These are phyloP conservation scores for Amyelois transitella DNA, from an alignment of 1,140 invertebrate species.

Conservation along the genomic window DNA sequence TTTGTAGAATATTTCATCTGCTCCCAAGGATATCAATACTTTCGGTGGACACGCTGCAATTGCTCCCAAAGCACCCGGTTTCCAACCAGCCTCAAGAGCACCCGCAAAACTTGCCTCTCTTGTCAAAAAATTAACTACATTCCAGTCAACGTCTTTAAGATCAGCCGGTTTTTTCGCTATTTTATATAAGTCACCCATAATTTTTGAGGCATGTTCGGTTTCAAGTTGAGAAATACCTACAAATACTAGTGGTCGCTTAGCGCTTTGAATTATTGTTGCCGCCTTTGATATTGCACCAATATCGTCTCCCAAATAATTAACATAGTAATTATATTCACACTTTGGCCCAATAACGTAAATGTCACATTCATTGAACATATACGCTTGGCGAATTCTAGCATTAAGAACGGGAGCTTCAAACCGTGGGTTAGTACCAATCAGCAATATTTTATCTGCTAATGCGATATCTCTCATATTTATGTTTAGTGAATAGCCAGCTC, in stretches of 20 bases:
- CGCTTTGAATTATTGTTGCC: conserved; percentile 42
- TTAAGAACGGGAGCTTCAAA: conserved; percentile 87
- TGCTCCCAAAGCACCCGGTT: conserved; percentile 33
- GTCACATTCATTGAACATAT: conserved; percentile 75
- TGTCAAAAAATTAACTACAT: conserved; percentile 46
- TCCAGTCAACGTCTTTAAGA: conserved; percentile 29
- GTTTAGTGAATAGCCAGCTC: conserved; percentile 50
- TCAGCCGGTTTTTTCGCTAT: conserved; percentile 27
- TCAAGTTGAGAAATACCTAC: conserved; percentile 76
- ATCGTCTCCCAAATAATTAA: conserved; percentile 73
- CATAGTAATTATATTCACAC: conserved; percentile 80
- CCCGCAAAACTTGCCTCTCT: conserved; percentile 58
- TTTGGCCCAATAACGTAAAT: conserved; percentile 78
- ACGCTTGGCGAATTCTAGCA: conserved; percentile 82
- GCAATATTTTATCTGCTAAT: conserved; percentile 80
- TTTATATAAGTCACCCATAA: conserved; percentile 67
- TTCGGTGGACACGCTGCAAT: conserved; percentile 22
- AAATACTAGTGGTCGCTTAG: conserved; percentile 81
- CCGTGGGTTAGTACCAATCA: conserved; percentile 85
- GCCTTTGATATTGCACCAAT: conserved; percentile 73
- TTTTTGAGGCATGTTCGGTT: conserved; percentile 53
- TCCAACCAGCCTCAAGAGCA: conserved; percentile 57
- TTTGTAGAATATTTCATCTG: conserved; percentile 53
- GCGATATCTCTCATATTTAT: conserved; percentile 73
- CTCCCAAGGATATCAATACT: conserved; percentile 51